Conservation (phyloP, 2,888 invertebrate genomes). For the Blastobasis adustella region DNA sequence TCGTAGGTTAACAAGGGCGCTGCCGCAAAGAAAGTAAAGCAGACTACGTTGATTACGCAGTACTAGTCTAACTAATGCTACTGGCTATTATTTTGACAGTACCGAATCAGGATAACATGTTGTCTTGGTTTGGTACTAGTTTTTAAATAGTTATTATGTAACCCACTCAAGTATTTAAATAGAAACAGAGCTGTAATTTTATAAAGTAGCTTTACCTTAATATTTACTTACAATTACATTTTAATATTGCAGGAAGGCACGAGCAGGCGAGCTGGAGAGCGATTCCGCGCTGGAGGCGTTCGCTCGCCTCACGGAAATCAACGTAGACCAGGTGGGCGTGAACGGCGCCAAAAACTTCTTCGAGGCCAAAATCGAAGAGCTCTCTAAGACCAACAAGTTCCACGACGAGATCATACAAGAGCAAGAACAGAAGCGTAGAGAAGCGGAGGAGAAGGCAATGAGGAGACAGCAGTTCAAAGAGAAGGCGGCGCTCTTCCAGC, state of each 20-base stretch:
- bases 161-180: no score
- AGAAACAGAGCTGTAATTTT: no score
- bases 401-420: conserved; percentile 94
- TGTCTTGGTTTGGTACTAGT: no score
- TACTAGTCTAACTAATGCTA: no score
- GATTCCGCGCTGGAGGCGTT: conserved; percentile 91
- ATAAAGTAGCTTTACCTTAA: no score
- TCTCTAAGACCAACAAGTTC: conserved; percentile 88
- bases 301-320: conserved; percentile 91
- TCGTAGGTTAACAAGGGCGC: no score
- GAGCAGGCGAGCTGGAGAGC: conserved; percentile 90
- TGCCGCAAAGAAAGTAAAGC: no score
- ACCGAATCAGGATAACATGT: no score
- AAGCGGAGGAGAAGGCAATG: conserved; percentile 88
- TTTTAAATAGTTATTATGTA: no score
- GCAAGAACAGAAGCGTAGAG: conserved; percentile 89
- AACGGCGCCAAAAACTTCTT: conserved; percentile 96
- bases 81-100: no score
- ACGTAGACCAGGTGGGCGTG: conserved; percentile 95
- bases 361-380: conserved; percentile 95
- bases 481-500: conserved; percentile 87
- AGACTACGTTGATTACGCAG: no score
- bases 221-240: no score
- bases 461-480: conserved; percentile 90
- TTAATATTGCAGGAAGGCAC: conserved; percentile 81